Conservation (phyloP, 2,888 invertebrate species). For the Cacoxenus indagator region DNA sequence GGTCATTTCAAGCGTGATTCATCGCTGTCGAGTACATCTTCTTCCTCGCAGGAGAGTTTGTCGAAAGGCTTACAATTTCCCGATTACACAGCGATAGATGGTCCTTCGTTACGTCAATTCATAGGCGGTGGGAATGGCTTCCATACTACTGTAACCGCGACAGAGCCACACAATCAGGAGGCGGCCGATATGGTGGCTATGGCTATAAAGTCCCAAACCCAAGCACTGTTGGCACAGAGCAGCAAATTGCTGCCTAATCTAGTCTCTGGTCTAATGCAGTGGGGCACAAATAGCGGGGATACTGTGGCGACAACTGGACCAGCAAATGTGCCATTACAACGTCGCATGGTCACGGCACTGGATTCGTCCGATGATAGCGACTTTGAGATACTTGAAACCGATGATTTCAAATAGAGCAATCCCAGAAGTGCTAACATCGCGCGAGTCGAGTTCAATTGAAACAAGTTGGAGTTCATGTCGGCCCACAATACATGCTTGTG, state of each 20-base stretch:
- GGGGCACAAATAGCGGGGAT: conserved; percentile 39
- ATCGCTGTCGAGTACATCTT: conserved; percentile 65
- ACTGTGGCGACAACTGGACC: conserved; percentile 6
- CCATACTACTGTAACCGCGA: not conserved
- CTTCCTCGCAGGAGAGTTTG: conserved; percentile 68
- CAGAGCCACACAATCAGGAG: conserved; percentile 28
- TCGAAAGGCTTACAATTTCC: conserved; percentile 69
- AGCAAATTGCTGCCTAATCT: conserved; percentile 57
- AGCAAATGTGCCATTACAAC: conserved; percentile 32
- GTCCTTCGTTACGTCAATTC: conserved; percentile 40
- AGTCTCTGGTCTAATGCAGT: conserved; percentile 60
- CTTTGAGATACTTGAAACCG: conserved; percentile 69
- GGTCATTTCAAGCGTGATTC: conserved; percentile 69
- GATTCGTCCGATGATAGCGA: conserved; percentile 70
- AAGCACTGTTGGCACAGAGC: conserved; percentile 46
- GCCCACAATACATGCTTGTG: not conserved
- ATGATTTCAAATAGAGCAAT: conserved; percentile 62
- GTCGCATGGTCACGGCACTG: conserved; percentile 51
- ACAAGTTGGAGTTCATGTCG: too few relatives aligned
- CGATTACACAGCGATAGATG: conserved; percentile 59
- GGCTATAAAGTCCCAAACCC: conserved; percentile 49
- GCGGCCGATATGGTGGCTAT: conserved; percentile 37
- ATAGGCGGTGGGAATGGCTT: conserved; percentile 9
- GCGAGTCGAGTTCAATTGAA: not conserved
- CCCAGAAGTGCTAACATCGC: not conserved